Evolutionary conservation across 2,797 vertebrate species (phyloP).

Genomic region (Microhierax caerulescens): DNA sequence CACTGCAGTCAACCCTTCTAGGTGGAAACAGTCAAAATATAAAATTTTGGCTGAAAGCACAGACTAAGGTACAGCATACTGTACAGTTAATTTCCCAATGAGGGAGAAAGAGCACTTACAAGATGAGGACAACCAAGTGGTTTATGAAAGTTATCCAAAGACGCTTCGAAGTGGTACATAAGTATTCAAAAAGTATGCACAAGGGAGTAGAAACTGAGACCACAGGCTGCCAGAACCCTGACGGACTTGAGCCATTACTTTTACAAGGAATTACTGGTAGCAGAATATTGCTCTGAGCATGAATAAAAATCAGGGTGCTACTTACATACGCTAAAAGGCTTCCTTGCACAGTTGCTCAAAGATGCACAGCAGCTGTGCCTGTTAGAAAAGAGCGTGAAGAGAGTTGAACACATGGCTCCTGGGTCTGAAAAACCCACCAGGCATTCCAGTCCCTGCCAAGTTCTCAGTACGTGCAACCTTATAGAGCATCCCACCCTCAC

Average conservation of each 20-base stretch:
- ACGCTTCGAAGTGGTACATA: neutral
- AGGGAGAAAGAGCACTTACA: neutral
- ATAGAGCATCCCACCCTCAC: neutral
- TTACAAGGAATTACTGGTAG: neutral
- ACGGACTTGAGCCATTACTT: neutral
- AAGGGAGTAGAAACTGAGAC: neutral
- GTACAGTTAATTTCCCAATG: neutral
- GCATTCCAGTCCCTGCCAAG: neutral
- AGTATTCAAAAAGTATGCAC: neutral
- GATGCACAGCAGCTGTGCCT: neutral
- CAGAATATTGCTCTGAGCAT: neutral
- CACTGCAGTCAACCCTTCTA: neutral
- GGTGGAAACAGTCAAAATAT: neutral
- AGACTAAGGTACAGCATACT: neutral
- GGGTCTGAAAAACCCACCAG: neutral
- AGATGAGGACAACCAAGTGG: neutral
- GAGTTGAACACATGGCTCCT: neutral
- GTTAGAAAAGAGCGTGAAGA: neutral
- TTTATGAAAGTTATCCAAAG: neutral
- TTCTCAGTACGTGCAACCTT: neutral
- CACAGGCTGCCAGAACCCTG: neutral
- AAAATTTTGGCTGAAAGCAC: neutral
- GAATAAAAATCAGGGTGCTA: neutral
- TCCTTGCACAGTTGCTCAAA: neutral
- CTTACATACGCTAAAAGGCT: neutral